Evolutionary conservation across 1,140 invertebrate species (phyloP).

Genomic region (Yoshiicerus persimilis): DNA sequence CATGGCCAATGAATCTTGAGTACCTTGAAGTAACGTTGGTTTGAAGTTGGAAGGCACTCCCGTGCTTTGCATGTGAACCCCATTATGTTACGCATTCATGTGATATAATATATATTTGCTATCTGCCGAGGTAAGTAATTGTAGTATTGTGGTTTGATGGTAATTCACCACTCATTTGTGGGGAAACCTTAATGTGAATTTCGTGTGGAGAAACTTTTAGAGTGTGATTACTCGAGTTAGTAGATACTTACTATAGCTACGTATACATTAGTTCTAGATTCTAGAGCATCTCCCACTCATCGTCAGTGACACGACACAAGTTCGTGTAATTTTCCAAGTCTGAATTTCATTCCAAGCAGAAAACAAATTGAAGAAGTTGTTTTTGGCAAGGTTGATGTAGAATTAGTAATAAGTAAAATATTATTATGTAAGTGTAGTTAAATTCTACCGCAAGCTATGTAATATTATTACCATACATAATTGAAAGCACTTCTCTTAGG

Average conservation of each 20-base stretch:
- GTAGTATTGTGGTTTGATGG: not conserved
- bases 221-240: not conserved
- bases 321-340: not conserved
- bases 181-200: not conserved
- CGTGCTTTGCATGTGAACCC: not conserved
- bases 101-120: not conserved
- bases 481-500: too few relatives aligned
- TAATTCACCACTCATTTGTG: conserved; percentile 7
- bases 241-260: not conserved
- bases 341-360: not conserved
- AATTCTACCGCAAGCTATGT: too few relatives aligned
- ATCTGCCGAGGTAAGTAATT: not conserved
- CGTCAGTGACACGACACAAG: not conserved
- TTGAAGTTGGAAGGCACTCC: not conserved
- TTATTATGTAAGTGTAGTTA: too few relatives aligned
- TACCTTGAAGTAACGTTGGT: not conserved
- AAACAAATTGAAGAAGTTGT: not conserved
- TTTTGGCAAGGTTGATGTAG: not conserved
- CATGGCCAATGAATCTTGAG: not conserved
- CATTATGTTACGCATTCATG: not conserved
- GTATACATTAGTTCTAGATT: not conserved
- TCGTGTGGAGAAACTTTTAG: not conserved
- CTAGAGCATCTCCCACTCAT: not conserved
- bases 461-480: too few relatives aligned
- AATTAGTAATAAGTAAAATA: too few relatives aligned